Base-by-base conservation (phyloP, 1,140 invertebrate species). In the Heliothis virescens region DNA sequence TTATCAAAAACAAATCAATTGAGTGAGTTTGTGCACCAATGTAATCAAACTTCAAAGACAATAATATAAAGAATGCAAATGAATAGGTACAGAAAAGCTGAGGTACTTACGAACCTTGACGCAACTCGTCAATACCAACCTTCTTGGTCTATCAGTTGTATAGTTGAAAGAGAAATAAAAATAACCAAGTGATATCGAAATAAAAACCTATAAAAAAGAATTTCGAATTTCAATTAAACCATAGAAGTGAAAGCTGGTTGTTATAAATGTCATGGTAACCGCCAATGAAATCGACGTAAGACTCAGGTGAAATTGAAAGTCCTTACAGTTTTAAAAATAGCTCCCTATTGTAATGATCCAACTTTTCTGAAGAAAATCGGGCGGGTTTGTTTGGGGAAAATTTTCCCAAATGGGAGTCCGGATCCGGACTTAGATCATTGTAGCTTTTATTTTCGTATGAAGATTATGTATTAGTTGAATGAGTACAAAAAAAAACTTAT, bases 101-200 rank as follows among this genome's bases (percentile, higher is more conserved):
- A 57, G 55, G 55, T 18, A 57, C 55, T 16, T 65, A 65, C 62
- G 41, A 65, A 65, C 62, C 62, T 48, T n/a, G 5, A 57, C 18
- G 34, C 5, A 41, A 41, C 34, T 41, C 34, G 34, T 57, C 12
- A n/a, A 69, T 52, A 52, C 41, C 12, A 50, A 69, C 16, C 18
- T 50, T 52, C 65, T 69, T 69, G 65, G 65, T 52, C 62, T 41
- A 41, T 65, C 47, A 69, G 21, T 69, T 69, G 65, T 48, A 21
- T 48, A 4, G 9, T 65, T 41, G 34, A 41, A 41, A 41, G 34
- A 41, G 34, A 41, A 41, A 41, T 41, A 41, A 41, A 41, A 65
- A 48, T 18, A 48, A 65, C 63, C 63, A 47, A 47, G 9, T 48
- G 41, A 48, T 16, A 67, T 48, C 5, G 16, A 48, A 18, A 67